Percentiles rank a stretch among this genome's conserved stretches.
phyloP scores from a whole-genome alignment of 2,113 vertebrate species.

The Manacus vitellinus region DNA sequence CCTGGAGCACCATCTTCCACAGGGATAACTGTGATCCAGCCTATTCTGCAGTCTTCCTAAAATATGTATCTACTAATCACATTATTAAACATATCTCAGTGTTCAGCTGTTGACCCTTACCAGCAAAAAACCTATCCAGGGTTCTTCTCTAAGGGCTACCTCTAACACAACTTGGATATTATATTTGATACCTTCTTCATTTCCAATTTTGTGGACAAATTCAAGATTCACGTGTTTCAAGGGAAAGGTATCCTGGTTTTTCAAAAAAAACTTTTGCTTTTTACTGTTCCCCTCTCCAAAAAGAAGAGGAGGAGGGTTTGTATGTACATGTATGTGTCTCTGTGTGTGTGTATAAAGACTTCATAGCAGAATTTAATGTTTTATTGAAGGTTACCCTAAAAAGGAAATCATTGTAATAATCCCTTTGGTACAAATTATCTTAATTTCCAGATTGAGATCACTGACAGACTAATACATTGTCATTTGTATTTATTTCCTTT shows the following conservation, averaged over 20 bases:
- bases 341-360: neutral
- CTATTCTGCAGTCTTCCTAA: neutral
- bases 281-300: neutral
- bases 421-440: neutral
- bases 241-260: neutral
- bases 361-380: neutral
- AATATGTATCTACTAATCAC: neutral
- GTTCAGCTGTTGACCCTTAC: neutral
- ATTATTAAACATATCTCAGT: neutral
- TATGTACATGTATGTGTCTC: neutral
- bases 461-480: neutral
- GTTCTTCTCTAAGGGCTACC: neutral
- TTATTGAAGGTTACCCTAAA: neutral
- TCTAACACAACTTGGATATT: neutral
- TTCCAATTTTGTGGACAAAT: neutral
- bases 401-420: neutral
- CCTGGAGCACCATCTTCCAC: neutral
- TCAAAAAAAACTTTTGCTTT: neutral
- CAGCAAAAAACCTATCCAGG: neutral
- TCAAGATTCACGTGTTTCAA: neutral
- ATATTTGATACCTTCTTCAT: neutral
- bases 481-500: constrained; percentile 21
- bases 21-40: neutral
- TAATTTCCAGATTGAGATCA: constrained; percentile 12
- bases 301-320: neutral